Base-by-base conservation (phyloP, 2,797 vertebrate species). In the Acestrorhynchus altus region DNA sequence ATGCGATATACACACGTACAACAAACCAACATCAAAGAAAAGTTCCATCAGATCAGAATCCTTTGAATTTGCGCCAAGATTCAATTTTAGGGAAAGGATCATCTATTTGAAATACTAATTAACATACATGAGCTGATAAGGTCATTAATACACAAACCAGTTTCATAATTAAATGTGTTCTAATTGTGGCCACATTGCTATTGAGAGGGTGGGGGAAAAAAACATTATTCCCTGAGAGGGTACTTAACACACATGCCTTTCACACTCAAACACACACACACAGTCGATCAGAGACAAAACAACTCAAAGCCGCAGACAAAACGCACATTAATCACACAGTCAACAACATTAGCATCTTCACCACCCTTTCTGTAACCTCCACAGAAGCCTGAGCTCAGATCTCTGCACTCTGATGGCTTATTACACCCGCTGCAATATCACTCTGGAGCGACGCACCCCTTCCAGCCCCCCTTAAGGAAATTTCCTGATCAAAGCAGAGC, bases 281-380 rank as follows among this genome's bases (percentile, higher is more conserved):
- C 31, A 35, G 2, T 2, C 31, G n/a, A n/a, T n/a, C 74, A 60
- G 44, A 75, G 57, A 76, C 77, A 84, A 78, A 86, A 66, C 84
- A 79, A 85, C 84, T 83, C 83, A 59, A 86, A 88, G 86, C 83
- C 81, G 83, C 78, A 77, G 47, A 80, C 56, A 74, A 59, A 84
- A 84, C 40, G 18, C 63, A 72, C 89, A 83, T 90, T 84, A 90
- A 90, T 83, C 86, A 89, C 88, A 85, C 86, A 89, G 90, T 91
- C 92, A 92, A 92, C 90, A 92, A 88, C 88, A 92, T 91, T 89
- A 88, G 88, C 89, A 90, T 91, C 85, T 81, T 86, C 87, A 85
- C 84, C 83, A 78, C 83, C 84, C 86, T 83, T 83, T 83, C 84
- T 84, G 80, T 71, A 86, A 80, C 88, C 20, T 9, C 83, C 63